phyloP scores from a whole-genome alignment of 1,140 invertebrate genomes.

The Bombus vancouverensis region DNA sequence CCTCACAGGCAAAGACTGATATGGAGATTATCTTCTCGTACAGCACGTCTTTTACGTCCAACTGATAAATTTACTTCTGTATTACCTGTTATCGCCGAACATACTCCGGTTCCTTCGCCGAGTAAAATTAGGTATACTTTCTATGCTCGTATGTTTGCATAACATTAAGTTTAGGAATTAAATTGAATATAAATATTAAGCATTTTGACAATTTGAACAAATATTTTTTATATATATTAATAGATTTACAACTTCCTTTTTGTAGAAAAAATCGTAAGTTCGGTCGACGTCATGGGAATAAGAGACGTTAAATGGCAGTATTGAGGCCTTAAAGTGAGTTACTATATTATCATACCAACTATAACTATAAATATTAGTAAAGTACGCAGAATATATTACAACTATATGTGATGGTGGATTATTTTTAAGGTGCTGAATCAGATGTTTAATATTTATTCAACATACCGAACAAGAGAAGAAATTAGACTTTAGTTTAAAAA shows the following conservation, averaged over 20 bases:
- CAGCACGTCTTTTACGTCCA: constrained; percentile 87
- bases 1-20: constrained; percentile 89
- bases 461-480: constrained; percentile 25
- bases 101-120: constrained; percentile 82
- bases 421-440: constrained; percentile 43
- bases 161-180: background rate
- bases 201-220: background rate
- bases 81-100: constrained; percentile 89
- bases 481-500: constrained; percentile 37
- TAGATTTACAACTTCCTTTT: constrained; percentile 26
- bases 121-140: constrained; percentile 82
- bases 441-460: constrained; percentile 25
- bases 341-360: background rate
- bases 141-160: background rate
- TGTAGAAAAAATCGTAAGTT: constrained; percentile 78
- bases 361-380: background rate
- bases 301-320: constrained; percentile 73
- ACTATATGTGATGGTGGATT: background rate
- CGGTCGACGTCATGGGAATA: constrained; percentile 77
- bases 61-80: constrained; percentile 88
- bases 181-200: background rate
- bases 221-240: constrained; percentile 16
- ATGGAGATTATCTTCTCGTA: constrained; percentile 87
- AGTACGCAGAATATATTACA: background rate
- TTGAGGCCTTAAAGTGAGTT: constrained; percentile 47